Percentiles rank a stretch among this genome's conserved stretches.
phyloP scores from a whole-genome alignment of 2,797 vertebrate species.

The Astyanax mexicanus region DNA sequence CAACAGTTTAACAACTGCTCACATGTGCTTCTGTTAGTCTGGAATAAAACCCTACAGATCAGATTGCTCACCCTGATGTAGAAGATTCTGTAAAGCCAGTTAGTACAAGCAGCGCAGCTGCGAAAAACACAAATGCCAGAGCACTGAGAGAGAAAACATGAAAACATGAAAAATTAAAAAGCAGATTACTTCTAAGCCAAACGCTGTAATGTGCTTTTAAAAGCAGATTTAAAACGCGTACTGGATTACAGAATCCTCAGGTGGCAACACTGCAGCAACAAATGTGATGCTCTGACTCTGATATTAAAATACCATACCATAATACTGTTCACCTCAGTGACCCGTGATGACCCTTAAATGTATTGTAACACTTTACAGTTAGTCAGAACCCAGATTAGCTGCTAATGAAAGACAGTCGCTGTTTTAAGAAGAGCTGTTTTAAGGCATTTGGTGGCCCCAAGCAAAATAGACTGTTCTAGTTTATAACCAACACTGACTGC shows the following conservation, averaged over 20 bases:
- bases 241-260: slow-evolving; percentile 34
- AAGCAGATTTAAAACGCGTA: slow-evolving; percentile 63
- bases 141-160: slow-evolving; percentile 12
- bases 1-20: too few species aligned
- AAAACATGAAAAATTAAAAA: slow-evolving; percentile 57
- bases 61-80: too few species aligned
- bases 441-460: too few species aligned
- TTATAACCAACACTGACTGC: too few species aligned
- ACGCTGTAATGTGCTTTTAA: slow-evolving; percentile 64
- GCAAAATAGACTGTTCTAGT: too few species aligned
- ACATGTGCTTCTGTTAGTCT: too few species aligned
- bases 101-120: neutral
- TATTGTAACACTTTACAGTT: too few species aligned
- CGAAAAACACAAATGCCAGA: neutral
- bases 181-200: slow-evolving; percentile 68
- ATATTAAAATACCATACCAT: slow-evolving; percentile 4
- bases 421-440: too few species aligned
- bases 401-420: too few species aligned
- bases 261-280: neutral
- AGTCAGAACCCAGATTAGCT: too few species aligned
- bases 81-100: neutral
- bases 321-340: neutral
- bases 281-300: slow-evolving; percentile 1
- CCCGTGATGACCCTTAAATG: neutral
- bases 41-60: too few species aligned